Percentiles rank a stretch among this genome's conserved stretches.
phyloP scores from a whole-genome alignment of 2,888 invertebrate species.

The Ernsta delagoae region DNA sequence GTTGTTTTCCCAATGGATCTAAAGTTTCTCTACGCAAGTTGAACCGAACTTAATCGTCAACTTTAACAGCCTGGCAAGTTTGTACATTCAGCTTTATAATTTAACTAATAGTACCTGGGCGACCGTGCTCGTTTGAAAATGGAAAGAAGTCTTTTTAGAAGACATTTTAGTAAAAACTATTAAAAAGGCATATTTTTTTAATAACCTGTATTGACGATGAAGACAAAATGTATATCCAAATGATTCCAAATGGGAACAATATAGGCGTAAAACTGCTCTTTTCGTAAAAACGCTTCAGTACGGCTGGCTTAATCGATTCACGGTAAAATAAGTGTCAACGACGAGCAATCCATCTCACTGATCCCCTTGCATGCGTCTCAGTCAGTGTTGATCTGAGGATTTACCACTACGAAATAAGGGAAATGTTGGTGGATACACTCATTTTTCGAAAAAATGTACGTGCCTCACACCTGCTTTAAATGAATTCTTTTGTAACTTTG shows the following conservation, averaged over 20 bases:
- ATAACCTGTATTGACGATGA: neutral
- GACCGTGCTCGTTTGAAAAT: too few relatives aligned
- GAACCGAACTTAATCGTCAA: conserved; percentile 63
- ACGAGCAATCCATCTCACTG: conserved; percentile 77
- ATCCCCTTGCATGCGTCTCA: conserved; percentile 80
- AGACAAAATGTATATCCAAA: neutral
- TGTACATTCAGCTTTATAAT: conserved; percentile 51
- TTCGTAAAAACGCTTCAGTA: neutral
- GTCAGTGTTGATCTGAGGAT: conserved; percentile 55
- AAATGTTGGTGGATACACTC: neutral
- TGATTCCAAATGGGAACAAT: too few relatives aligned
- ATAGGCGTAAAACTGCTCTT: too few relatives aligned
- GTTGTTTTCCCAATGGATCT: conserved; percentile 34
- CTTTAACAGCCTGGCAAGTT: conserved; percentile 64
- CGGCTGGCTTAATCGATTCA: conserved; percentile 49
- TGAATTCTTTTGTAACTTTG: too few relatives aligned
- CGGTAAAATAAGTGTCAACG: conserved; percentile 72
- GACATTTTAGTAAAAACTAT: too few relatives aligned
- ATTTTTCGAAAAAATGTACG: too few relatives aligned
- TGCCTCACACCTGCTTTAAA: too few relatives aligned
- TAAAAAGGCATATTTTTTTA: too few relatives aligned
- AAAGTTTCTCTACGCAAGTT: conserved; percentile 46
- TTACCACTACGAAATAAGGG: conserved; percentile 15
- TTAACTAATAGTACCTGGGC: neutral
- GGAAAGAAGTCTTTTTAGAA: too few relatives aligned